Base-by-base conservation (phyloP, 1,140 invertebrate genomes). In the Drosophila varians region DNA sequence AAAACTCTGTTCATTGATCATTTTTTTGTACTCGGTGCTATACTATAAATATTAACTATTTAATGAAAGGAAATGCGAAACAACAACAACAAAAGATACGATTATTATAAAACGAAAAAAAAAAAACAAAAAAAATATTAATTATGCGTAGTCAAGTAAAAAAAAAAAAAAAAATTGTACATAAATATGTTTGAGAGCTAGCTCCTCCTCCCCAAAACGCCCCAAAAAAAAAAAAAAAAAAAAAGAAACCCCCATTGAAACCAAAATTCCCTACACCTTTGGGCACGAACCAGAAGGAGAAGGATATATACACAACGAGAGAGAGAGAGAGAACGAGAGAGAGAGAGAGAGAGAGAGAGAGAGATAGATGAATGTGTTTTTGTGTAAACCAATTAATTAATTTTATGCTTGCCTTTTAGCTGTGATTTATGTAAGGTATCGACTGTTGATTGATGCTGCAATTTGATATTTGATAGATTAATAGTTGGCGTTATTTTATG, bases 21-120 rank as follows among this genome's bases (percentile, higher is more conserved):
- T 88, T 87, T 83, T 65, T 87, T 87, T 87, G 83, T 87, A 87
- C 82, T 87, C 82, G 82, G 82, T 87, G 82, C 82, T 87, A 87
- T 87, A 87, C 82, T 87, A 87, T 87, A 86, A 87, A 87, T 87
- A 87, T 74, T 58, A 74, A 87, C 83, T 87, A 86, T 74, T 86
- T 87, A 87, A 87, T 69, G 72, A 86, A 49, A 77, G 18, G 48
- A 31, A n/a, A 31, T 31, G 11, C 9, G 7, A 28, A 28, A 28
- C 21, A 23, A 23, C 21, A 23, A 23, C 21, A 23, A 23, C 21
- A 28, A 28, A 7, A 28, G 7, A 28, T 9, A 28, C 25, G 9
- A 6, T 8, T 8, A 26, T 8, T 3, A 69, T 51, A 23, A 51
- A 28, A 45, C 38, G 38, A 56, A 28, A 19, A 52, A 36, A 25